These are phyloP conservation scores for Pedicia rivosa DNA, from an alignment of 2,888 invertebrate genomes.

Conservation along the genomic window DNA sequence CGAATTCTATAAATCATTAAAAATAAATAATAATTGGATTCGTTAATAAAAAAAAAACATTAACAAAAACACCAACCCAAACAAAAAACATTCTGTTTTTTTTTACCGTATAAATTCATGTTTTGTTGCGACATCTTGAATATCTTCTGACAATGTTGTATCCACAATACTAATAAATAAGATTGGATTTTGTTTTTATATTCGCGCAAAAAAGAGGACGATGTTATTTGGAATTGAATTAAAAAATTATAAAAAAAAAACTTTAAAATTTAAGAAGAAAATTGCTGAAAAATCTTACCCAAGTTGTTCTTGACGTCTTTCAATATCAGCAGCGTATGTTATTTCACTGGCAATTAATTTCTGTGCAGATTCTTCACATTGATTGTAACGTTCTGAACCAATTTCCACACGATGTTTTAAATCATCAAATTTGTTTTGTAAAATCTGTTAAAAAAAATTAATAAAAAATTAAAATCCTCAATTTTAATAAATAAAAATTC, in stretches of 20 bases:
- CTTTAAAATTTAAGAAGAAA: conserved; percentile 1
- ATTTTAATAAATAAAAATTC: background rate
- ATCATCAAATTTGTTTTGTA: conserved; percentile 85
- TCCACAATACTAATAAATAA: conserved; percentile 1
- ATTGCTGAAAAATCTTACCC: conserved; percentile 39
- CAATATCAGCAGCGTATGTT: conserved; percentile 71
- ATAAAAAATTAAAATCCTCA: background rate
- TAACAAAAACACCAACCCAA: no score
- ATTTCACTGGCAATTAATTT: conserved; percentile 74
- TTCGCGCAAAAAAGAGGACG: conserved; percentile 8
- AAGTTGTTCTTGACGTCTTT: conserved; percentile 70
- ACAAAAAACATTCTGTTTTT: no score
- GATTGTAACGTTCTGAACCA: conserved; percentile 77
- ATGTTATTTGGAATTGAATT: background rate
- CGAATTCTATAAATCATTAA: no score
- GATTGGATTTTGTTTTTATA: no score
- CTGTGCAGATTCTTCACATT: conserved; percentile 79
- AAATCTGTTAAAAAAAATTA: conserved; percentile 34
- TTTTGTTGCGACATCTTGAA: conserved; percentile 33
- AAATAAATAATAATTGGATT: no score
- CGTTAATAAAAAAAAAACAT: no score
- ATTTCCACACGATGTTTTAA: conserved; percentile 81
- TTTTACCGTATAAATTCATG: conserved; percentile 35
- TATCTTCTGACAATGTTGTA: conserved; percentile 26
- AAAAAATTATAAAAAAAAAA: conserved; percentile 5